These are phyloP conservation scores for Eupithecia subumbrata DNA, from an alignment of 2,888 invertebrate species.

Conservation along the genomic window DNA sequence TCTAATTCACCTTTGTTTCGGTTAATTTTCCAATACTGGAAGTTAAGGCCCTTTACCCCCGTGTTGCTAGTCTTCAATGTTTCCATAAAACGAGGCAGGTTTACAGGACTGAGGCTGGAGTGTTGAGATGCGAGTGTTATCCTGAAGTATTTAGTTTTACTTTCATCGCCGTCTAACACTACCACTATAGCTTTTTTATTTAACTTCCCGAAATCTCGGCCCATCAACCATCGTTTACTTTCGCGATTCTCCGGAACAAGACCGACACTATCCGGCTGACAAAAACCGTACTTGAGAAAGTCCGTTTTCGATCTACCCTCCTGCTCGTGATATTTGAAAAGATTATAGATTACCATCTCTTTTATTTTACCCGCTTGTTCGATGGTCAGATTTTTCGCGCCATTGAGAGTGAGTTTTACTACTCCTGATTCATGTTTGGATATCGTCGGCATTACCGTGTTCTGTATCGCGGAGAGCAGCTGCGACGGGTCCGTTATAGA, in stretches of 20 bases:
- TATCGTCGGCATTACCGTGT: constrained; percentile 63
- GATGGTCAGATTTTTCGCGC: constrained; percentile 57
- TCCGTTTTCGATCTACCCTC: constrained; percentile 60
- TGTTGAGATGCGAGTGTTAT: constrained; percentile 53
- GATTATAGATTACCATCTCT: constrained; percentile 64
- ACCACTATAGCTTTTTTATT: constrained; percentile 57
- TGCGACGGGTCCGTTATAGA: constrained; percentile 48
- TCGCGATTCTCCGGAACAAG: constrained; percentile 68
- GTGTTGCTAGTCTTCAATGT: constrained; percentile 63
- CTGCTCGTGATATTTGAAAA: constrained; percentile 65
- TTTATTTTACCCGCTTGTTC: constrained; percentile 66
- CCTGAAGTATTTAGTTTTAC: constrained; percentile 56
- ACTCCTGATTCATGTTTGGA: constrained; percentile 26
- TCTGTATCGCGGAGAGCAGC: constrained; percentile 50
- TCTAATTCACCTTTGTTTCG: constrained; percentile 43
- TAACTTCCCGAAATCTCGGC: constrained; percentile 62
- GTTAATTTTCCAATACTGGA: constrained; percentile 63
- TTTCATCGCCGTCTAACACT: constrained; percentile 58
- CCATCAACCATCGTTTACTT: constrained; percentile 64
- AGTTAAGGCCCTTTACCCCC: constrained; percentile 68
- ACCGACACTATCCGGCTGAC: constrained; percentile 64
- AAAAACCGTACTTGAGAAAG: constrained; percentile 69
- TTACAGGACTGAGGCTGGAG: constrained; percentile 16
- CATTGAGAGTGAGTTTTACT: constrained; percentile 65
- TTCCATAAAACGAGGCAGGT: constrained; percentile 50